phyloP scores from a whole-genome alignment of 2,888 invertebrate genomes.

The Acanthopleura granulata region DNA sequence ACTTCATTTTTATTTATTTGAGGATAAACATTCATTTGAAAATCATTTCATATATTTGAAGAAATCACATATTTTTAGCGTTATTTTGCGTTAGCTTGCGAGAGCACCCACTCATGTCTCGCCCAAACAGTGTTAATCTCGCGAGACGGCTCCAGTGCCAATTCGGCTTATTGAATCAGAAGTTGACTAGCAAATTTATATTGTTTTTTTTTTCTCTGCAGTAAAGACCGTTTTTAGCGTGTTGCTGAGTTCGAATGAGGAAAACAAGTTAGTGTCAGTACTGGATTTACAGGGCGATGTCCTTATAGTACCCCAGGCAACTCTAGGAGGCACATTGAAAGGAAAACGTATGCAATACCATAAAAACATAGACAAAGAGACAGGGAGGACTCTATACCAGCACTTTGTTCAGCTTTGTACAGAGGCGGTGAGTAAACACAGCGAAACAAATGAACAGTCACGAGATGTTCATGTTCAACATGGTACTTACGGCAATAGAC shows the following conservation, averaged over 20 bases:
- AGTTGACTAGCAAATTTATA: neutral
- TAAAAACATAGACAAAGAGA: conserved; percentile 67
- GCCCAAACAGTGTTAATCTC: too few relatives aligned
- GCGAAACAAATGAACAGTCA: neutral
- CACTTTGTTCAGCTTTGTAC: conserved; percentile 51
- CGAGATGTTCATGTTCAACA: conserved; percentile 42
- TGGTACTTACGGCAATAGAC: conserved; percentile 70
- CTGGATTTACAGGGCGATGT: conserved; percentile 69
- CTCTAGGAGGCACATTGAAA: conserved; percentile 70
- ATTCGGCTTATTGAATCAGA: too few relatives aligned
- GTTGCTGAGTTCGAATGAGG: conserved; percentile 48
- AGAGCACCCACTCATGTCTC: too few relatives aligned
- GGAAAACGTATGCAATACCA: conserved; percentile 71
- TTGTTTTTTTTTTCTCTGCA: conserved; percentile 34
- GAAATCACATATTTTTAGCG: too few relatives aligned
- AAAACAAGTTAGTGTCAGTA: conserved; percentile 59
- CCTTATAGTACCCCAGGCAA: conserved; percentile 71
- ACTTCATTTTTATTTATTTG: too few relatives aligned
- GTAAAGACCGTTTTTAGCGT: conserved; percentile 59
- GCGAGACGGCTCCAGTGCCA: too few relatives aligned
- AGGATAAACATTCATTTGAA: too few relatives aligned
- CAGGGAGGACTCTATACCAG: conserved; percentile 64
- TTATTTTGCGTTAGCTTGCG: too few relatives aligned
- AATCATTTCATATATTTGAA: too few relatives aligned
- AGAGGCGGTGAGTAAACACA: conserved; percentile 33